Evolutionary conservation across 2,797 vertebrate genomes (phyloP).

Genomic region (Ctenopoma multispine): DNA sequence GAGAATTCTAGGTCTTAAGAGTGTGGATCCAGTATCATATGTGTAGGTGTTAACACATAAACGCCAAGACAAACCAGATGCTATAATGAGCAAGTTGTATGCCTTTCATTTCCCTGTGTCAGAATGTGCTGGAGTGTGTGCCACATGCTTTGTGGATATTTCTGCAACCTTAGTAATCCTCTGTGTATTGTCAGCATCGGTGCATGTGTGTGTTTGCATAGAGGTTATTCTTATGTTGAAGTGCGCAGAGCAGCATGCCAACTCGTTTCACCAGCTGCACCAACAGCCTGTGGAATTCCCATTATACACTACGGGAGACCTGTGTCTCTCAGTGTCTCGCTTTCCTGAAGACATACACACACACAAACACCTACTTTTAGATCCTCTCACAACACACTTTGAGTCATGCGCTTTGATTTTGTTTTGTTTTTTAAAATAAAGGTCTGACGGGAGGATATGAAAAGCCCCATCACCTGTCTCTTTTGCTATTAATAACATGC

Average conservation of each 20-base stretch:
- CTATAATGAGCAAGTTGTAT: slow-evolving; percentile 41
- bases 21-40: slow-evolving; percentile 29
- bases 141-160: slow-evolving; percentile 63
- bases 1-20: background rate
- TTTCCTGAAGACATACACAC: background rate
- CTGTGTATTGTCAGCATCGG: slow-evolving; percentile 62
- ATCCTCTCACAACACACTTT: slow-evolving; percentile 29
- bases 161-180: slow-evolving; percentile 66
- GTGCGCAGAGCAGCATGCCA: slow-evolving; percentile 16
- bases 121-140: slow-evolving; percentile 51
- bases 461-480: slow-evolving; percentile 71
- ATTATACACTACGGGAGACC: slow-evolving; percentile 35
- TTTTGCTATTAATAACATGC: slow-evolving; percentile 64
- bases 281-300: slow-evolving; percentile 66
- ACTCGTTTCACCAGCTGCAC: slow-evolving; percentile 60
- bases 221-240: slow-evolving; percentile 53
- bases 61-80: slow-evolving; percentile 59
- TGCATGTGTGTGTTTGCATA: slow-evolving; percentile 34
- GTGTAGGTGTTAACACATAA: slow-evolving; percentile 66
- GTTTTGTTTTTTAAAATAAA: slow-evolving; percentile 66
- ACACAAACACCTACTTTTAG: background rate
- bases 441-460: slow-evolving; percentile 66
- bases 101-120: slow-evolving; percentile 57
- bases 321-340: slow-evolving; percentile 6
- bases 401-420: slow-evolving; percentile 49